Base-by-base conservation (phyloP, 2,888 invertebrate species). In the Plagodis pulveraria region DNA sequence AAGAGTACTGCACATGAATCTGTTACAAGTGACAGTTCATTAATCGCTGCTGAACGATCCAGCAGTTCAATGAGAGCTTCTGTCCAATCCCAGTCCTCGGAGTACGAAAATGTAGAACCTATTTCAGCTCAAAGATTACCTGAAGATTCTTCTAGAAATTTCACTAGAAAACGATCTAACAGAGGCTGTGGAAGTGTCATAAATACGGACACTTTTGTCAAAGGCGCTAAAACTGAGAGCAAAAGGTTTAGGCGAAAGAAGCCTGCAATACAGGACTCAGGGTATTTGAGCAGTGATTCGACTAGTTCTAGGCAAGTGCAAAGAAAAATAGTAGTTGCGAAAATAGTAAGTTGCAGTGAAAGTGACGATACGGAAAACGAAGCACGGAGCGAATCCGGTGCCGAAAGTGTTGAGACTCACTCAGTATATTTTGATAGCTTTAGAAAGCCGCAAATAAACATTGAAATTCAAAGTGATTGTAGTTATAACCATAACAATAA, bases 401-500 rank as follows among this genome's bases (percentile, higher is more conserved):
- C 96, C 5, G 97, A 97, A 80, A 97, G 97, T 87, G 93, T 97
- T 35, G 97, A 97, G 76, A 97, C 97, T 0, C 97, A 97, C 87
- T 97, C 97, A 5, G 97, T 97, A 43, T 96, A 97, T 79, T 97
- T 97, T 74, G 96, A 96, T 49, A 96, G 95, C 80, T 95, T 95
- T 74, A 89, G 95, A 62, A 95, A 94, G 60, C 71, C 78, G 45
- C 77, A 82, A 65, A 70, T 74, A 22, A 81, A 74, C 65, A 71
- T 81, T 34, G 86, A 86, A 49, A 81, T 81, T 34, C 86, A 86
- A 48, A 81, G 54, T 65, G 62, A 67, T 61, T 70, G 63, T 54
- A 73, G 67, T 68, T 72, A 69, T 64, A 78, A 71, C 68, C 70
- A 68, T 66, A 74, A 71, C 53, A 75, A 66, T 58, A 78, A 80